Conservation (phyloP, 2,797 vertebrate species). For the Pangasius krempfi region DNA sequence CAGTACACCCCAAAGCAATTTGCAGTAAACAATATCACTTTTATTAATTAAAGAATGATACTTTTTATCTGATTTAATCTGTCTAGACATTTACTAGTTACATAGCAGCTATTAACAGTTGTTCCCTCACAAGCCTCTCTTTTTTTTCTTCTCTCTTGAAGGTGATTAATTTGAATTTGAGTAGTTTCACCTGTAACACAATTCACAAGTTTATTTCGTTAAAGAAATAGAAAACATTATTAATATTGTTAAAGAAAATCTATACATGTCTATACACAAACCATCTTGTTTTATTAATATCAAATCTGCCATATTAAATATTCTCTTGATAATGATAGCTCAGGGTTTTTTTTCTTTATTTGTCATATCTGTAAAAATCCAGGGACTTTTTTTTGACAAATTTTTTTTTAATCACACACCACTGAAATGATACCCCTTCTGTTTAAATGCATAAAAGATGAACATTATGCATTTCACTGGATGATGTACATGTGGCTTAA, state of each 20-base stretch:
- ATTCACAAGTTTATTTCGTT: neutral
- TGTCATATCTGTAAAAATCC: neutral
- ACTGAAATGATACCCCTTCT: neutral
- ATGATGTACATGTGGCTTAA: neutral
- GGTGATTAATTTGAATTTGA: neutral
- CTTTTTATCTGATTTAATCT: neutral
- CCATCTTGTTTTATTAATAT: constrained; percentile 16
- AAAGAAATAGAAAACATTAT: neutral
- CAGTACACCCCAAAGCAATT: neutral
- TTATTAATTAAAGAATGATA: neutral
- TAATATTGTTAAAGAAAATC: neutral
- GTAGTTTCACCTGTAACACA: neutral
- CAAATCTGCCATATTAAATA: neutral
- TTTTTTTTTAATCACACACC: neutral
- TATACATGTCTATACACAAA: neutral
- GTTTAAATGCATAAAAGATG: neutral
- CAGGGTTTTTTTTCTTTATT: neutral
- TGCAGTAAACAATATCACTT: neutral
- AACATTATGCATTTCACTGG: neutral
- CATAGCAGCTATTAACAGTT: neutral
- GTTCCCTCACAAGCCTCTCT: neutral
- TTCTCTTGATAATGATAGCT: too few relatives aligned
- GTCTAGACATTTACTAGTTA: neutral
- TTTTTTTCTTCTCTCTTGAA: too few relatives aligned
- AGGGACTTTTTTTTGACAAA: neutral